These are phyloP conservation scores for Stylophora pistillata DNA, from an alignment of 64 coral and sea anemone species.

Conservation along the genomic window DNA sequence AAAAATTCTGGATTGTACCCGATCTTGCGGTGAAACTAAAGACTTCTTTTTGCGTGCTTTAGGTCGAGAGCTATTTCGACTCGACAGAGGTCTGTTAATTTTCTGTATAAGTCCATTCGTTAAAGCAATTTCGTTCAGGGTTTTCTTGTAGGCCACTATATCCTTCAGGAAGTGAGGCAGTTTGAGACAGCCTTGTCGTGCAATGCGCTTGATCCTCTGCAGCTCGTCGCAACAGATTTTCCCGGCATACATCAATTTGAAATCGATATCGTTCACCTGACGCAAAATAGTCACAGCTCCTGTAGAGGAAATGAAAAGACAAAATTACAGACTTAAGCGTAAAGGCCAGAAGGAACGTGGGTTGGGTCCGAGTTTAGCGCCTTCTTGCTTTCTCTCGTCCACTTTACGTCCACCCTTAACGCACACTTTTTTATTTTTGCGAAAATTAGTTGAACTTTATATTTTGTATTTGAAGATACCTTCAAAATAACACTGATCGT, in stretches of 20 bases:
- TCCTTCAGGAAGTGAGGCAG: constrained; percentile 75
- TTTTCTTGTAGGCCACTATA: constrained; percentile 45
- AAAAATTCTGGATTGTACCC: constrained; percentile 6
- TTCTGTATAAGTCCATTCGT: constrained; percentile 63
- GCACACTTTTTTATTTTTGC: no score
- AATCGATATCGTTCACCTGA: constrained; percentile 77
- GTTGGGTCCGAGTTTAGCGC: no score
- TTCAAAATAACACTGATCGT: constrained; percentile 94
- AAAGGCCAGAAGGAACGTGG: no score
- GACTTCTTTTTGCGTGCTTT: constrained; percentile 36
- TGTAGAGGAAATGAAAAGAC: not conserved
- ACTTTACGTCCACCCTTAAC: no score
- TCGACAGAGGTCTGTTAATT: constrained; percentile 50
- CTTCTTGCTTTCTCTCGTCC: no score
- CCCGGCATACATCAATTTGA: constrained; percentile 78
- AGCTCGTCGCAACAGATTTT: constrained; percentile 82
- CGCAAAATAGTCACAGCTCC: constrained; percentile 74
- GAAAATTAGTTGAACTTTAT: no score
- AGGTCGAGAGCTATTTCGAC: constrained; percentile 8
- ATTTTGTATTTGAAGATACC: constrained; percentile 15
- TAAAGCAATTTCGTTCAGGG: constrained; percentile 62
- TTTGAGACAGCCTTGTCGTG: constrained; percentile 59
- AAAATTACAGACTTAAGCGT: not conserved
- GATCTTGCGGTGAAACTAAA: not conserved
- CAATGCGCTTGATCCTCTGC: constrained; percentile 61